These are phyloP conservation scores for Eueremaeus valkanovi DNA, from an alignment of 2,888 invertebrate species.

Conservation along the genomic window DNA sequence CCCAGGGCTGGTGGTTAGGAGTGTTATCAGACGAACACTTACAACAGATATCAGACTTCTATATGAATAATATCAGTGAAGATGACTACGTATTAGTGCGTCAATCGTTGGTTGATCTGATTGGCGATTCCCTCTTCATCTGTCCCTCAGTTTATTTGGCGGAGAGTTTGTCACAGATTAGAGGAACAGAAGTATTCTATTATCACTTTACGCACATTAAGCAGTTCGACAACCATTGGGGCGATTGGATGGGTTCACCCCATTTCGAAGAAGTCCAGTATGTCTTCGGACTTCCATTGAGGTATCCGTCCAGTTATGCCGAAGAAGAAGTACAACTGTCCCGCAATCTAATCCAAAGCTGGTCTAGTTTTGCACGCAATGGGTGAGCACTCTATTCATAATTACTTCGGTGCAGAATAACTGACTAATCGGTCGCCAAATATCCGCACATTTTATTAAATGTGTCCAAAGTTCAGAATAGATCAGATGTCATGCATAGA, in stretches of 20 bases:
- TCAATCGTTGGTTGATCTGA: not conserved
- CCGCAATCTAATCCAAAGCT: not conserved
- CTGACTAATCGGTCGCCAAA: too few relatives aligned
- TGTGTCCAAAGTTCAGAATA: too few relatives aligned
- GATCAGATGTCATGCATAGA: too few relatives aligned
- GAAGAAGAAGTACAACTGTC: not conserved
- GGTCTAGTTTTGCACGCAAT: not conserved
- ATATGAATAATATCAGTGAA: not conserved
- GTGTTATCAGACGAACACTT: not conserved
- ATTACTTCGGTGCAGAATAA: not conserved
- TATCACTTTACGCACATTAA: conserved; percentile 10
- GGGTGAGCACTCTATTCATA: not conserved
- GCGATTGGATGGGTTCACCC: conserved; percentile 16
- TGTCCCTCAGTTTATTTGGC: conserved; percentile 12
- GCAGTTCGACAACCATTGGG: conserved; percentile 24
- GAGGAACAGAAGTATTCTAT: not conserved
- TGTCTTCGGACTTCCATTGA: not conserved
- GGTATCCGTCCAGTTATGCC: not conserved
- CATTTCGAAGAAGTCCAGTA: conserved; percentile 26
- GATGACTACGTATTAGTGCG: not conserved
- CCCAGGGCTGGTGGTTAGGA: not conserved
- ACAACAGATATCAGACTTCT: not conserved
- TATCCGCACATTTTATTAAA: too few relatives aligned
- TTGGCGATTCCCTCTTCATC: conserved; percentile 6
- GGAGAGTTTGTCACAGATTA: not conserved